Base-by-base conservation (phyloP, 2,888 invertebrate species). In the Drosophila mimetica region DNA sequence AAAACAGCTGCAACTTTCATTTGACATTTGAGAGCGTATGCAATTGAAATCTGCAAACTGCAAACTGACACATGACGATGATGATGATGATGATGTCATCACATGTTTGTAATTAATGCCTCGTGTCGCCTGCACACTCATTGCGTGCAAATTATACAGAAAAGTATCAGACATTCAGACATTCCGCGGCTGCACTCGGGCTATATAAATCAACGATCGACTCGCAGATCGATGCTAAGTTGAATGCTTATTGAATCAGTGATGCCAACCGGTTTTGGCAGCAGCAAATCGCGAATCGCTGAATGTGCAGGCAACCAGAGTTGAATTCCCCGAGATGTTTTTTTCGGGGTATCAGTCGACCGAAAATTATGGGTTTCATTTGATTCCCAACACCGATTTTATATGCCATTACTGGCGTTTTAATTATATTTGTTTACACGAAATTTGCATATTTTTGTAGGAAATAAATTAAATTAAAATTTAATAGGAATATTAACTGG, bases 81-180 rank as follows among this genome's bases (percentile, higher is more conserved):
- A 39, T 55, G 63, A 28, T 32, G 55, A 8, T n/a, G 42, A 55
- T 39, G 71, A 66, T 71, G 79, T 71, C 75, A 69, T 52, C 58
- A 30, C 34, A 36, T 41, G 84, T 72, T 14, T 37, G 86, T 74
- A 86, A 84, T 86, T 73, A 80, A 69, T 75, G 75, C 66, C 74
- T 52, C 63, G 60, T 79, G 67, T 83, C 72, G 63, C 22, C 30
- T 51, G 52, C 53, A 65, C 58, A 66, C 54, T 71, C 72, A 73
- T 73, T 78, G 85, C 73, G 61, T 66, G 30, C 58, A 55, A 71
- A 76, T 76, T 70, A 50, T 44, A 63, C 55, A 20, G 52, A 58
- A 39, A 54, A 46, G 32, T 46, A 61, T 44, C 25, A 16, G 42
- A 30, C 42, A 57, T 57, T 44, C 25, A 16, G 42, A 30, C 42